Base-by-base conservation (phyloP, 2,888 invertebrate species). In the Drosophila atroscutellata region DNA sequence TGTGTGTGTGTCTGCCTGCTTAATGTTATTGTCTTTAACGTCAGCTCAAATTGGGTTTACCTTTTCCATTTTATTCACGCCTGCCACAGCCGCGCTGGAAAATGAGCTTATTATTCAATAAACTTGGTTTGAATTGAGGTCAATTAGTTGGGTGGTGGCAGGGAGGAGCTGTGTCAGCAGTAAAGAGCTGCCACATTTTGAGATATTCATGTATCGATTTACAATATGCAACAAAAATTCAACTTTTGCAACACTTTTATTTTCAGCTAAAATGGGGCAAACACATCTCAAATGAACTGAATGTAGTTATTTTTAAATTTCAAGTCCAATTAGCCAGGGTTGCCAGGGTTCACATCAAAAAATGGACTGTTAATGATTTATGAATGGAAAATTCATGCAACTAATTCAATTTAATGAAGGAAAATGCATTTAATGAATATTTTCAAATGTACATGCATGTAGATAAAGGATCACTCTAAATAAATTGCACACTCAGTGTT, bases 401-500 rank as follows among this genome's bases (percentile, higher is more conserved):
- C 5, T 9, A 36, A 66, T 4, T 42, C n/a, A 68, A 68, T 67
- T 50, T 13, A 51, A 30, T 45, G 57, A n/a, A 15, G 20, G 26
- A 13, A 37, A 58, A 54, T 32, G 24, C 39, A 39, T n/a, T 34
- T 58, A 36, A 59, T 50, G 51, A 56, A 13, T 63, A 32, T 51
- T 20, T 51, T 28, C 20, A 60, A 20, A 58, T 75, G 34, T 49
- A 30, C 13, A 7, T 36, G 37, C 45, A 47, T 50, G 42, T 54
- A 37, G 56, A 59, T 66, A 71, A 63, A 72, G 89, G 70, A 86
- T 81, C 87, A 86, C 84, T 85, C 60, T 66, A 86, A 89, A 83
- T 86, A 89, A 85, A 85, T 85, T 85, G 84, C 87, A 81, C 79
- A 81, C 81, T 86, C 89, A 76, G 65, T 70, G 55, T 52, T 45